Conservation (phyloP, 2,797 vertebrate genomes). For the Dicrostonyx torquatus region DNA sequence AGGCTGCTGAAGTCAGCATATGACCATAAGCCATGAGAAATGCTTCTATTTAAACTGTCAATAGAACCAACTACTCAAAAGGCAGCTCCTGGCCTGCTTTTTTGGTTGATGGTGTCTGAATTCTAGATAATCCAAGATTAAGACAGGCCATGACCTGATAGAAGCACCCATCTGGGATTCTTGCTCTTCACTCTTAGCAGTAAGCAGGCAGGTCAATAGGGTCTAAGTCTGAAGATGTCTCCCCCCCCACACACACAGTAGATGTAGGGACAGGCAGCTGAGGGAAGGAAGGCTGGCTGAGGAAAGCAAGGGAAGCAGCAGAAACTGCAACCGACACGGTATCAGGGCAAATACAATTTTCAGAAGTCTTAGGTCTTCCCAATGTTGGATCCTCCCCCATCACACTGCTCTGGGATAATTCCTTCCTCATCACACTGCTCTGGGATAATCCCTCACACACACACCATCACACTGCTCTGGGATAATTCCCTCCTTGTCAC, state of each 20-base stretch:
- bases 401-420: no score
- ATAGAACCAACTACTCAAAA: constrained; percentile 74
- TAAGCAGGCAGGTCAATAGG: background rate
- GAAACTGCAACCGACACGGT: background rate
- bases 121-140: background rate
- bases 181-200: background rate
- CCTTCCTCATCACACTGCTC: background rate
- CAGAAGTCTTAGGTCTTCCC: background rate
- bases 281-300: background rate
- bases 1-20: constrained; percentile 78
- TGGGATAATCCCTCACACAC: background rate
- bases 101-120: constrained; percentile 50
- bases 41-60: constrained; percentile 25
- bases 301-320: constrained; percentile 36
- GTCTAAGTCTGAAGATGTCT: constrained; percentile 26
- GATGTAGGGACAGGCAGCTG: background rate
- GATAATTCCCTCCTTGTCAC: no score
- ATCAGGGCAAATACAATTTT: constrained; percentile 29
- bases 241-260: no score
- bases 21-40: constrained; percentile 57
- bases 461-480: no score
- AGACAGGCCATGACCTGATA: background rate
- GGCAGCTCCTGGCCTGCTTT: constrained; percentile 30
- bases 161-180: background rate
- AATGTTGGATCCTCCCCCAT: background rate